These are phyloP conservation scores for Cryptoprocta ferox DNA, from an alignment of 2,797 vertebrate species.

Conservation along the genomic window DNA sequence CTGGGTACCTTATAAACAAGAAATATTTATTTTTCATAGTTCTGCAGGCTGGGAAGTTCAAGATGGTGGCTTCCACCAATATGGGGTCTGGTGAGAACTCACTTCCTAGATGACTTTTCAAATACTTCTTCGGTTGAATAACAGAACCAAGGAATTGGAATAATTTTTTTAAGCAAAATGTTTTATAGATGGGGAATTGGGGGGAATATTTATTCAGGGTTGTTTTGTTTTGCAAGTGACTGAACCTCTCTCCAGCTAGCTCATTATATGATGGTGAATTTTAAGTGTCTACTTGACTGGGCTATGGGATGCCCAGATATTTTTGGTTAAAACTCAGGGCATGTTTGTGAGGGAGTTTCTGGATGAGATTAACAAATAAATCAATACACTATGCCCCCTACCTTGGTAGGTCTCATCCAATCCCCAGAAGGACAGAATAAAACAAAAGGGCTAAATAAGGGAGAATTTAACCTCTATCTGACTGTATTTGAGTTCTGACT, in stretches of 20 bases:
- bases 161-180: not conserved
- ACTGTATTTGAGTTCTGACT: not conserved
- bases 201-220: not conserved
- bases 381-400: not conserved
- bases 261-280: not conserved
- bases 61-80: not conserved
- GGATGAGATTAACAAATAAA: not conserved
- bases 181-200: not conserved
- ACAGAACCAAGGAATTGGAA: not conserved
- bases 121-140: not conserved
- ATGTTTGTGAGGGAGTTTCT: not conserved
- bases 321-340: not conserved
- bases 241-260: not conserved
- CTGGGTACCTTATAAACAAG: not conserved
- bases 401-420: not conserved
- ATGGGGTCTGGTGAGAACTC: not conserved
- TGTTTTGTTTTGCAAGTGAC: not conserved
- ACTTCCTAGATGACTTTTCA: not conserved
- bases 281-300: not conserved
- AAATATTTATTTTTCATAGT: too few relatives aligned
- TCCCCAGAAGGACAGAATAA: not conserved
- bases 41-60: not conserved
- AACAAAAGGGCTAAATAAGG: not conserved
- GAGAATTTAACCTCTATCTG: not conserved
- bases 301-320: not conserved